Percentiles rank a stretch among this genome's conserved stretches.
phyloP scores from a whole-genome alignment of 2,113 vertebrate species.

The Atherinomorus stipes region DNA sequence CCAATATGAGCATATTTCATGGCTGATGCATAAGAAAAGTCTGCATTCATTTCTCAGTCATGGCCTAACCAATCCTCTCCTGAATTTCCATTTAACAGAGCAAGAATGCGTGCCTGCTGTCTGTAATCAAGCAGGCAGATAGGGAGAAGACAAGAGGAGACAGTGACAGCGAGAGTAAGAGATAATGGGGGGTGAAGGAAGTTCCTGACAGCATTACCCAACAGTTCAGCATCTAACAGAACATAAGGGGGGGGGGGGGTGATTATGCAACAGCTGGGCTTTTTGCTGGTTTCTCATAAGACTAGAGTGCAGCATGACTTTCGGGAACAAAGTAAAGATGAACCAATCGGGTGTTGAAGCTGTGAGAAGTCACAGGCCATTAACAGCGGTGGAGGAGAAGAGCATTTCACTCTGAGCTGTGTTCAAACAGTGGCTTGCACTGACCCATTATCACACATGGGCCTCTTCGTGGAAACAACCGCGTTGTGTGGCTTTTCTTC shows the following conservation, averaged over 20 bases:
- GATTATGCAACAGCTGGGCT: conserved; percentile 50
- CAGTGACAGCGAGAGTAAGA: conserved; percentile 1
- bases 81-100: conserved; percentile 15
- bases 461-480: not conserved
- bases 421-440: conserved; percentile 18
- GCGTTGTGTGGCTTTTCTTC: conserved; percentile 12
- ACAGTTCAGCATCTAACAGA: conserved; percentile 43
- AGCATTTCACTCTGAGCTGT: not conserved
- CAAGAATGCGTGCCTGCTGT: not conserved
- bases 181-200: conserved; percentile 7
- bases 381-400: not conserved
- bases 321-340: conserved; percentile 33
- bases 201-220: conserved; percentile 58
- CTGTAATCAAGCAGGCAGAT: conserved; percentile 20
- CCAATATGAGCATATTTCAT: not conserved
- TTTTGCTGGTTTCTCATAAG: conserved; percentile 63
- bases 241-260: conserved; percentile 38
- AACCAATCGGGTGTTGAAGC: conserved; percentile 35
- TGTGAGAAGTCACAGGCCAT: conserved; percentile 4
- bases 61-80: not conserved
- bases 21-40: not conserved
- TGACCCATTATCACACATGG: conserved; percentile 12
- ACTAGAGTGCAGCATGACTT: conserved; percentile 20
- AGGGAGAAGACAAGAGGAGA: conserved; percentile 17
- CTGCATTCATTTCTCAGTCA: not conserved